A percentile compares a stretch with the other conserved stretches of the same genome.
These are phyloP conservation scores for Rhipidura dahli DNA, from an alignment of 2,113 vertebrate species.

Conservation along the genomic window DNA sequence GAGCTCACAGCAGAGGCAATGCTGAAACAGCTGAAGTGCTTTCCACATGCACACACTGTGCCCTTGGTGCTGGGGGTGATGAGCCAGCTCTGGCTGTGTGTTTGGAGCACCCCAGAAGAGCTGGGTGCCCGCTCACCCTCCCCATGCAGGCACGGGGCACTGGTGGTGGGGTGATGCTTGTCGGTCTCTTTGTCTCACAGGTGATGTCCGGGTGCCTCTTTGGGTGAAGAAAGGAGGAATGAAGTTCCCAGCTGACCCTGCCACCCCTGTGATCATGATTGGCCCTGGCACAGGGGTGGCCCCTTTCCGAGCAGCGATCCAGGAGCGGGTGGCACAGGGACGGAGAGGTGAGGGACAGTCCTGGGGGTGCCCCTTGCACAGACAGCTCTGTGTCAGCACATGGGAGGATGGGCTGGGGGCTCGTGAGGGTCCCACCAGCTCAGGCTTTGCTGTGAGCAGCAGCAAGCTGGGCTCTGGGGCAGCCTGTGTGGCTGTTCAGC, in stretches of 20 bases:
- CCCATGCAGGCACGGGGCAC: accelerated
- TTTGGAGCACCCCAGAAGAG: background rate
- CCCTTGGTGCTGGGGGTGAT: background rate
- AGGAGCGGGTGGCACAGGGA: conserved; percentile 82
- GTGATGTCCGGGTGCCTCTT: conserved; percentile 78
- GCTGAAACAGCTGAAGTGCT: background rate
- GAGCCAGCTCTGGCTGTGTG: background rate
- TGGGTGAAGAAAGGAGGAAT: conserved; percentile 89
- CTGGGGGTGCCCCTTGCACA: background rate
- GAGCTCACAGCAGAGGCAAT: background rate
- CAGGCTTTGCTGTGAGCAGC: background rate
- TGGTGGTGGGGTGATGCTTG: background rate
- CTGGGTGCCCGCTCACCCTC: background rate
- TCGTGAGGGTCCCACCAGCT: background rate
- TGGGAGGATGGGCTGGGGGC: background rate
- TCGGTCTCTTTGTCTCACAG: conserved; percentile 46
- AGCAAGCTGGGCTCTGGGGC: background rate
- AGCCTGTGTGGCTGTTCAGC: background rate
- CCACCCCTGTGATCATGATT: conserved; percentile 86
- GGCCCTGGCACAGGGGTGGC: conserved; percentile 95
- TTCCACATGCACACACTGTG: background rate
- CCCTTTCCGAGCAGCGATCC: conserved; percentile 87
- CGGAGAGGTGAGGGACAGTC: conserved; percentile 67
- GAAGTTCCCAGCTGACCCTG: conserved; percentile 77
- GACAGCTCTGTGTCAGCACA: background rate